A percentile compares a stretch with the other conserved stretches of the same genome.
These are phyloP conservation scores for Nudaria mundana DNA, from an alignment of 2,888 invertebrate species.

Conservation along the genomic window DNA sequence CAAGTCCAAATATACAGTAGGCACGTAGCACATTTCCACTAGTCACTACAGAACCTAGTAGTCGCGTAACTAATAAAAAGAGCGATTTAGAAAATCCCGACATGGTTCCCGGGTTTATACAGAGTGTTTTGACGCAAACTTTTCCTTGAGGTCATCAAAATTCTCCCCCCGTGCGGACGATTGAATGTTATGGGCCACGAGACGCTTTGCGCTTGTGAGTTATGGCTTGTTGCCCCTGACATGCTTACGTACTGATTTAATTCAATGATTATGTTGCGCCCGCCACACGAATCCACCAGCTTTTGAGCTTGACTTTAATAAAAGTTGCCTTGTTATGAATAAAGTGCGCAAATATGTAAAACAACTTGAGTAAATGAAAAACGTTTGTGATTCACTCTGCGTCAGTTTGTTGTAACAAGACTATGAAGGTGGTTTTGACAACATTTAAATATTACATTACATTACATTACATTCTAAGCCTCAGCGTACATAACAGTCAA, in stretches of 20 bases:
- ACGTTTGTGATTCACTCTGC: too few relatives aligned
- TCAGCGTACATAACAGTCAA: too few relatives aligned
- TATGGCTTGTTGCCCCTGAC: conserved; percentile 67
- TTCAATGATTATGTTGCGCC: conserved; percentile 52
- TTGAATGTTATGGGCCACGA: conserved; percentile 77
- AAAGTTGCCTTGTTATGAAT: conserved; percentile 26
- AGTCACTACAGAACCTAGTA: too few relatives aligned
- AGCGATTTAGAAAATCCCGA: conserved; percentile 76
- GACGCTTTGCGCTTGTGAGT: conserved; percentile 70
- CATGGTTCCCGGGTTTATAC: conserved; percentile 77
- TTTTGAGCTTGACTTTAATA: conserved; percentile 19
- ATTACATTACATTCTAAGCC: too few relatives aligned
- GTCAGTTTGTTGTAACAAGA: too few relatives aligned
- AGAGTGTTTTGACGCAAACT: conserved; percentile 71
- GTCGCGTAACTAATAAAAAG: conserved; percentile 74
- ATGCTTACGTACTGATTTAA: conserved; percentile 66
- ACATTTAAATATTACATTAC: too few relatives aligned
- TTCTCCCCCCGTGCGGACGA: conserved; percentile 74
- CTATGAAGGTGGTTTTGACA: too few relatives aligned
- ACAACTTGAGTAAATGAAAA: conserved; percentile 15
- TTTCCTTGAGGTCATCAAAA: conserved; percentile 77
- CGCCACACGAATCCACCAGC: conserved; percentile 19
- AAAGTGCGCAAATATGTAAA: conserved; percentile 22
- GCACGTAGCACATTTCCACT: too few relatives aligned
- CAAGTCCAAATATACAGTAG: too few relatives aligned